Percentiles rank a stretch among this genome's conserved stretches.
These are phyloP conservation scores for Eupsittula cactorum DNA, from an alignment of 2,113 vertebrate species.

Conservation along the genomic window DNA sequence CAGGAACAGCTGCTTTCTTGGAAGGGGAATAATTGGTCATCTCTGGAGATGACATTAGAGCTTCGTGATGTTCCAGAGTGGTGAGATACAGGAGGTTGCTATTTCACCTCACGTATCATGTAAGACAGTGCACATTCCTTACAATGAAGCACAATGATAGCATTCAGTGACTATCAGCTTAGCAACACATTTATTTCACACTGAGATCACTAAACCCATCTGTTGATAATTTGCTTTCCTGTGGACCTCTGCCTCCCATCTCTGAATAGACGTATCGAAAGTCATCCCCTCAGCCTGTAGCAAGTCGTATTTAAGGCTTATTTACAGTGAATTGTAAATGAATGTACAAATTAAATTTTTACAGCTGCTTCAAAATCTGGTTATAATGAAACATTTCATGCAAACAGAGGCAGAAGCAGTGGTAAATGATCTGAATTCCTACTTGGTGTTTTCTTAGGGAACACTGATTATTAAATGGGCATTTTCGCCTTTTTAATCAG, in stretches of 20 bases:
- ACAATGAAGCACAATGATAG: neutral
- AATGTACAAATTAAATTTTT: neutral
- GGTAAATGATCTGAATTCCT: neutral
- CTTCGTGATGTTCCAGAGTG: neutral
- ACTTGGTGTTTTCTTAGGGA: neutral
- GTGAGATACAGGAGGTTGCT: neutral
- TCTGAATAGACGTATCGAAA: constrained; percentile 36
- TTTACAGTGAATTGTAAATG: neutral
- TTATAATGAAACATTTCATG: neutral
- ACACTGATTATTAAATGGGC: neutral
- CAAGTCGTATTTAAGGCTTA: constrained; percentile 26
- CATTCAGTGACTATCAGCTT: constrained; percentile 39
- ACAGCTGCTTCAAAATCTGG: neutral
- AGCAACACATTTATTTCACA: constrained; percentile 40
- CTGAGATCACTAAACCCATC: constrained; percentile 31
- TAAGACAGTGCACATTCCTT: constrained; percentile 19
- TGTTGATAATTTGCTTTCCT: constrained; percentile 70
- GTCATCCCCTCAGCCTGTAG: neutral
- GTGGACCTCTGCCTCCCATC: neutral
- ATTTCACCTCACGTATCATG: constrained; percentile 1
- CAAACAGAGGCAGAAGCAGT: neutral
- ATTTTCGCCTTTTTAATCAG: neutral
- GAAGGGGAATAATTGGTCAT: neutral
- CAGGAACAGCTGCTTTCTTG: neutral
- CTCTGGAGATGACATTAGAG: neutral